A percentile compares a stretch with the other conserved stretches of the same genome.
Evolutionary conservation across 2,888 invertebrate species (phyloP).

Genomic region (Ommatoiulus sabulosus): DNA sequence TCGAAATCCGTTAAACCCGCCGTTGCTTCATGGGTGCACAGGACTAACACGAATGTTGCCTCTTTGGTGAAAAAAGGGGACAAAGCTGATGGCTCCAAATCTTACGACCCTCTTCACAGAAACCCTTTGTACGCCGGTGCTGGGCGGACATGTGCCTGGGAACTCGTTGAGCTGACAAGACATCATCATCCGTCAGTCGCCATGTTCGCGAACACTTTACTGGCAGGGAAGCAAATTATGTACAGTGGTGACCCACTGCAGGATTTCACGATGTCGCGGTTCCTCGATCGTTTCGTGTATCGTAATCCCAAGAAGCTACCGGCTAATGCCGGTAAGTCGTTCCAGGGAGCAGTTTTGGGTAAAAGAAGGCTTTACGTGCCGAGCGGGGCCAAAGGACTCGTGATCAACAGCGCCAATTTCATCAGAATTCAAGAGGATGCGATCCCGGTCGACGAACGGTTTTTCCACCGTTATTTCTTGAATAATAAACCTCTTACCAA

Average conservation of each 20-base stretch:
- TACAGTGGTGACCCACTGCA: constrained; percentile 94
- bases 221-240: constrained; percentile 78
- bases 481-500: constrained; percentile 59
- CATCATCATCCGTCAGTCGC: constrained; percentile 95
- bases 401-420: constrained; percentile 81
- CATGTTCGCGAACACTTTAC: constrained; percentile 84
- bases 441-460: constrained; percentile 92
- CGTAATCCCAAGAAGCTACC: constrained; percentile 77
- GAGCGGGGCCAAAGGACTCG: constrained; percentile 77
- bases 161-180: constrained; percentile 76
- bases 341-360: constrained; percentile 61
- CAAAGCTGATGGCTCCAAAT: not conserved
- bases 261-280: constrained; percentile 90
- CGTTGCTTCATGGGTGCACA: constrained; percentile 50
- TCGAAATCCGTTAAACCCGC: not conserved
- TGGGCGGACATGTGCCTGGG: constrained; percentile 77
- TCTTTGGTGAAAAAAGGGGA: not conserved
- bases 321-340: not conserved
- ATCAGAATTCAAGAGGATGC: constrained; percentile 75
- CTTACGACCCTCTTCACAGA: constrained; percentile 73
- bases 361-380: constrained; percentile 72
- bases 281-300: constrained; percentile 94
- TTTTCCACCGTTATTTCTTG: constrained; percentile 77
- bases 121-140: constrained; percentile 90
- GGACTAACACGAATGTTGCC: not conserved